Evolutionary conservation across 2,797 vertebrate species (phyloP), one percentile per base, ranked within the genome.

Genomic region (Spheniscus humboldti): DNA sequence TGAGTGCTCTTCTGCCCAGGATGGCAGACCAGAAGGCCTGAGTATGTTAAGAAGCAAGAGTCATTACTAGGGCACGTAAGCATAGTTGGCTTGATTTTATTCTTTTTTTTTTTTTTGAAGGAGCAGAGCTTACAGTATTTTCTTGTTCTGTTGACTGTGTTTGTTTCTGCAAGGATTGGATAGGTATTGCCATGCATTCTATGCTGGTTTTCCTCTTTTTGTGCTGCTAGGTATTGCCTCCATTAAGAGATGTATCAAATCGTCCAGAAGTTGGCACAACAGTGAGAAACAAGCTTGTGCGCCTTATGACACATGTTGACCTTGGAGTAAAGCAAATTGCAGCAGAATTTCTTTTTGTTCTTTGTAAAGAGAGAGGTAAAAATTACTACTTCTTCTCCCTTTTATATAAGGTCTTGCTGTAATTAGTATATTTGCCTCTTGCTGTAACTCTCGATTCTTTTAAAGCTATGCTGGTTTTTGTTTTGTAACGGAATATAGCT

Each of bases 281-380:
- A 13, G 97, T 99, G 95, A 98, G 99, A 76, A 99, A 99, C 98
- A 99, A 99, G 97, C 97, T 99, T 85, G 99, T 99, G 88, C 99
- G 99, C 77, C 99, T 99, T 53, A 99, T 99, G 99, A 99, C 99
- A 14, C 99, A 99, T 0, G 99, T 99, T 31, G 99, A 99, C 97
- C 99, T 99, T 96, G 99, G 99, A 37, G 99, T 99, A 92, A 99
- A 99, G 98, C 99, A 99, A 95, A 99, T 99, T 33, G 99, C 99
- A 67, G 99, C 99, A 66, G 99, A 99, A 98, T 99, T 99, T 92
- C 99, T 99, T 76, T 99, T 99, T 53, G 99, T 99, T 64, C 99
- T 99, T 92, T 99, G 99, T 97, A 99, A 99, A 97, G 99, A 99
- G 95, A 99, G 98, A 95, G 99, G 99, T 99, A 98, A 76, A 69